Evolutionary conservation across 1,140 invertebrate genomes (phyloP), one percentile per base, ranked within the genome.

Genomic region (Hylyphantes graminicola): DNA sequence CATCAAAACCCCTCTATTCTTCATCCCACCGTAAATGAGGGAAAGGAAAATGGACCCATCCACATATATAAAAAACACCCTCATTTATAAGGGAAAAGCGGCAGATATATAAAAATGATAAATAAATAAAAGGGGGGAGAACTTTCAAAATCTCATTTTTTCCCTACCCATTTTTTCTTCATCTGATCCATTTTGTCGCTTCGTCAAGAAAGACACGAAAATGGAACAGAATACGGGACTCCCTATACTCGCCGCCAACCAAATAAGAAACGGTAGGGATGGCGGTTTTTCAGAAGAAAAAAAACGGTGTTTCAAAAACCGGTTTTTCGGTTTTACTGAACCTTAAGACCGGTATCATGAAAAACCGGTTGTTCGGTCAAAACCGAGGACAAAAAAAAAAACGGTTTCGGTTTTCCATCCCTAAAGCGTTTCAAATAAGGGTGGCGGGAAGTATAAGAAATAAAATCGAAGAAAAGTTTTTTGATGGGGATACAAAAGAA

Each of bases 381-480:
- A n/a, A n/a, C n/a, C n/a, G n/a, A n/a, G n/a, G n/a, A n/a, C n/a
- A n/a, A n/a, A n/a, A n/a, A n/a, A n/a, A n/a, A n/a, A n/a, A n/a
- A n/a, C n/a, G n/a, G n/a, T n/a, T n/a, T n/a, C n/a, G n/a, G n/a
- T n/a, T n/a, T n/a, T n/a, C n/a, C n/a, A n/a, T n/a, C n/a, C n/a
- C n/a, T n/a, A n/a, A n/a, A n/a, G n/a, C n/a, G n/a, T n/a, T n/a
- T n/a, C n/a, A n/a, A n/a, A n/a, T n/a, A n/a, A n/a, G n/a, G n/a
- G n/a, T n/a, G n/a, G n/a, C n/a, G n/a, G n/a, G n/a, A n/a, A n/a
- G n/a, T n/a, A n/a, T 19, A 17, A 64, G 51, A 67, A 78, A 78
- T 78, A 53, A 63, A 78, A 78, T 78, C 61, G 67, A 78, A 78
- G 76, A 78, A 76, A 76, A 67, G 61, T 78, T 78, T 35, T 35